Percentiles rank a stretch among this genome's conserved stretches.
Conservation (phyloP, 2,888 invertebrate species). For the Aquatica leii region DNA sequence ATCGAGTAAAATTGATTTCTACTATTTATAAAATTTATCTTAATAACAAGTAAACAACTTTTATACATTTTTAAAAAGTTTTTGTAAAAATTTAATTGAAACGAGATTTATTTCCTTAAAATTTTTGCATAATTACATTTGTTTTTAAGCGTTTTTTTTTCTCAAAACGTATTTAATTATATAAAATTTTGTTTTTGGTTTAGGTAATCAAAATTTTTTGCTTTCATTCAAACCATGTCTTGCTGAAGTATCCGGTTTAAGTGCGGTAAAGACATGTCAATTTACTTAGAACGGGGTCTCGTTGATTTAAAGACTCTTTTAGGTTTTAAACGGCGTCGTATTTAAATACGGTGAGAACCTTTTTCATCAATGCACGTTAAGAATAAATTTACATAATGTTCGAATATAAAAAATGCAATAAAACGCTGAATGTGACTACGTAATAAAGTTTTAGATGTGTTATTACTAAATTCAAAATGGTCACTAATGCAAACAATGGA, state of each 20-base stretch:
- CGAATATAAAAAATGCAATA: not conserved
- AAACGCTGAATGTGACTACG: not conserved
- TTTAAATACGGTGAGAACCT: constrained; percentile 8
- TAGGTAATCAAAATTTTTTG: no score
- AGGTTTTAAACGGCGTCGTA: constrained; percentile 11
- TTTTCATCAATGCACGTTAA: constrained; percentile 7
- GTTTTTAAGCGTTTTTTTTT: no score
- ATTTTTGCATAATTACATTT: no score
- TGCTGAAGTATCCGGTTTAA: constrained; percentile 17
- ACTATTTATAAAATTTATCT: no score
- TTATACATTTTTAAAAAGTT: no score
- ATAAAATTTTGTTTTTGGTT: no score
- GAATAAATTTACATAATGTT: constrained; percentile 11
- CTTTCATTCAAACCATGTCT: constrained; percentile 18
- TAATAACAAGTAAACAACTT: no score
- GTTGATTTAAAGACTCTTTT: constrained; percentile 11
- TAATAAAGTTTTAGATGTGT: constrained; percentile 5
- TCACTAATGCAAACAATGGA: not conserved
- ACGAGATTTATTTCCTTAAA: no score
- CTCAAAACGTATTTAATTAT: no score
- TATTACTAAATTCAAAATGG: constrained; percentile 1
- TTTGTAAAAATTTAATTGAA: no score
- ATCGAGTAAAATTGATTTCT: no score
- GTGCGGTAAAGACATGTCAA: constrained; percentile 21
- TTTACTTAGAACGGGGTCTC: constrained; percentile 14